Evolutionary conservation across 2,113 vertebrate species (phyloP), one percentile per base, ranked within the genome.

Genomic region (Chlorodrepanis virens): DNA sequence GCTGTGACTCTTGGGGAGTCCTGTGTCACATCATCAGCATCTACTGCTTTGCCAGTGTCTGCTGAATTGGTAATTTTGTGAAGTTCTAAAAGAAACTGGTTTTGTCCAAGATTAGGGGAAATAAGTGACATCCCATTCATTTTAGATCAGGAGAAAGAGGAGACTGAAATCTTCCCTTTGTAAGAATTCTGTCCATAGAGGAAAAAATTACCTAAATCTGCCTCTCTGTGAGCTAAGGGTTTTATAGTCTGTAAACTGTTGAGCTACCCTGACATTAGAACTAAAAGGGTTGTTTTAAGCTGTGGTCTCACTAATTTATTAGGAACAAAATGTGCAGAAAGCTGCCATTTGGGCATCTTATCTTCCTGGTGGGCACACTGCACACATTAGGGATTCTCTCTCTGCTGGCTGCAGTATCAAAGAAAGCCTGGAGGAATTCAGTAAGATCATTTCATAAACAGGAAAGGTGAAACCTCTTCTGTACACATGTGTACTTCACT

Each of bases 31-130:
- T 86, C 59, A 64, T 80, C 29, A 7, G 77, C 29, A 6, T 31
- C 47, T 35, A 22, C 14, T 54, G 31, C 54, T 86, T 80, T 80
- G 80, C 37, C 11, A 33, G 27, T 74, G 0, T 31, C 35, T 74
- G 53, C 10, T 40, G 9, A 85, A 42, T 61, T 65, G 59, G 12
- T 53, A 42, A 80, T 63, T 90, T 35, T 47, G 8, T 70, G 50
- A 85, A 47, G 37, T 77, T 91, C 87, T 72, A 45, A 27, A 79
- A 91, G 19, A 71, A 91, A 42, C 52, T 4, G 28, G 57, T 93
- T 95, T 79, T 63, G 37, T 83, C 68, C 33, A 44, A 54, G 70
- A 56, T 77, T 69, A 90, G 70, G 28, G 60, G 56, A 92, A 68
- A 1, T 89, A 4, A 37, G 44, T 84, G 82, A 88, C 87, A 77